Evolutionary conservation across 1,140 invertebrate species (phyloP).

Genomic region (Andrena cerasifolii): DNA sequence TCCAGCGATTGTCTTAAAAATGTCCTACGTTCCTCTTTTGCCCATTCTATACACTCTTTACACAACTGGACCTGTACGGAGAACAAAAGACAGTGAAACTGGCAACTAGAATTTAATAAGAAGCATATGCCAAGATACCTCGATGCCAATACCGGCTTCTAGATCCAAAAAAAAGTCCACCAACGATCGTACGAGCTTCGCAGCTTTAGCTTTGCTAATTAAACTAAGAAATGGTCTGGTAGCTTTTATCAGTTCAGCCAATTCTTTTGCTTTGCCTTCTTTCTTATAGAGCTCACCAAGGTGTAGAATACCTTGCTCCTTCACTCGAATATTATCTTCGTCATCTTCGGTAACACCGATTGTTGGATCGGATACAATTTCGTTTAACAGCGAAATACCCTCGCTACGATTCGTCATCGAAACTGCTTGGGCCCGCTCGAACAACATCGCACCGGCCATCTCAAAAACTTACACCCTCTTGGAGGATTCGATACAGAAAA

Average conservation of each 20-base stretch:
- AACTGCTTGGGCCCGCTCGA: slow-evolving; percentile 89
- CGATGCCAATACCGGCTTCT: slow-evolving; percentile 95
- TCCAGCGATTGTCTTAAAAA: slow-evolving; percentile 98
- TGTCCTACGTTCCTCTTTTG: slow-evolving; percentile 97
- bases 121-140: slow-evolving; percentile 79
- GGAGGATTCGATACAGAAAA: slow-evolving; percentile 8
- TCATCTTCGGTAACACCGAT: slow-evolving; percentile 88
- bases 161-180: slow-evolving; percentile 99
- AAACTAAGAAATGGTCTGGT: slow-evolving; percentile 96
- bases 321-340: slow-evolving; percentile 93
- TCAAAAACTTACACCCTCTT: slow-evolving; percentile 29
- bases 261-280: slow-evolving; percentile 95
- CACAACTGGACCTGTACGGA: slow-evolving; percentile 87
- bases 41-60: slow-evolving; percentile 99
- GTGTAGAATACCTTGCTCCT: slow-evolving; percentile 95
- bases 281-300: slow-evolving; percentile 95
- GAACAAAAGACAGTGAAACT: neutral
- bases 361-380: slow-evolving; percentile 87
- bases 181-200: slow-evolving; percentile 97
- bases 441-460: slow-evolving; percentile 94
- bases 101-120: neutral
- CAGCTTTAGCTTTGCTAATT: slow-evolving; percentile 99
- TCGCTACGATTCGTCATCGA: slow-evolving; percentile 88
- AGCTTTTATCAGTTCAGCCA: slow-evolving; percentile 96
- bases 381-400: slow-evolving; percentile 86